These are phyloP conservation scores for Madoqua kirkii DNA, from an alignment of 2,113 vertebrate species.

Conservation along the genomic window DNA sequence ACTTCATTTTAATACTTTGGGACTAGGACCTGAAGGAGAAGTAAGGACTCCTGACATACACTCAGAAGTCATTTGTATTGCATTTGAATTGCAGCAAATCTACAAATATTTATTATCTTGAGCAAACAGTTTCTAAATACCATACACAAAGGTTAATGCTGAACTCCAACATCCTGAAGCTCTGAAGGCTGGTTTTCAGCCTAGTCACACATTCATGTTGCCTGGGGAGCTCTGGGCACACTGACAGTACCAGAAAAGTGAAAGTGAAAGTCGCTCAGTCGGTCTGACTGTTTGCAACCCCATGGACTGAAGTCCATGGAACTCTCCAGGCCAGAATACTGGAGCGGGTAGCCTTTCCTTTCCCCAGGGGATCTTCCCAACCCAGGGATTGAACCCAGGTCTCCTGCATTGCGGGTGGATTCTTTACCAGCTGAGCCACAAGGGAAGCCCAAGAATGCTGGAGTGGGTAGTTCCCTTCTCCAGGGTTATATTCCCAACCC, in stretches of 20 bases:
- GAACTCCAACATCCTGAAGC: neutral
- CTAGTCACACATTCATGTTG: neutral
- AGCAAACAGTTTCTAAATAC: neutral
- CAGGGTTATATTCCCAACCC: neutral
- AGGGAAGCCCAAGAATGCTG: neutral
- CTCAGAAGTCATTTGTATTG: neutral
- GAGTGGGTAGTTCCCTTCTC: neutral
- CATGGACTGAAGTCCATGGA: neutral
- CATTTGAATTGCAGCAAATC: neutral
- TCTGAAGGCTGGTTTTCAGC: neutral
- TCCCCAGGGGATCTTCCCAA: neutral
- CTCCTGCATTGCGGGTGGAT: neutral
- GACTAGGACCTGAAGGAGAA: neutral
- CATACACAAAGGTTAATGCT: neutral
- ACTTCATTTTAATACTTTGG: slow-evolving; percentile 14
- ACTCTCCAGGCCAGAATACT: neutral
- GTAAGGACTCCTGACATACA: neutral
- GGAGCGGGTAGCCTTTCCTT: neutral
- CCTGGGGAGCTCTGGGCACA: neutral
- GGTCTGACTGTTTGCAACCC: neutral
- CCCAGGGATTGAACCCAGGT: neutral
- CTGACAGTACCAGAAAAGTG: neutral
- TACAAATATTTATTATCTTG: neutral
- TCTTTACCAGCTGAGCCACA: neutral
- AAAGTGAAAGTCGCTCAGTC: neutral